Percentiles rank a stretch among this genome's conserved stretches.
phyloP scores from a whole-genome alignment of 1,140 invertebrate species.

The Pissodes strobi region DNA sequence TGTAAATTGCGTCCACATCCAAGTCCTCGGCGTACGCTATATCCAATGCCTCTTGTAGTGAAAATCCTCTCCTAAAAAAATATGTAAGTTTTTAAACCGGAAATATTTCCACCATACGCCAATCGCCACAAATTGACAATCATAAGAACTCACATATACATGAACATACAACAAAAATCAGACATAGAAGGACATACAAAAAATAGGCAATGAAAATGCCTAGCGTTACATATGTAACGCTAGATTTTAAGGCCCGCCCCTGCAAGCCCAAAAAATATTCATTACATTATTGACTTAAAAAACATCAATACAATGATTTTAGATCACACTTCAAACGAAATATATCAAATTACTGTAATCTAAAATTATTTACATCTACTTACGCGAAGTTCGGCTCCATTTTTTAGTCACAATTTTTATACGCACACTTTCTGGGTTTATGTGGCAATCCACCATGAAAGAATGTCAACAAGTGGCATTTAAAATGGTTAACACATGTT shows the following conservation, averaged over 20 bases:
- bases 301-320: too few species aligned
- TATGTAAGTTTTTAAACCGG: not conserved
- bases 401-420: conserved; percentile 1
- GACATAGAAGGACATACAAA: too few species aligned
- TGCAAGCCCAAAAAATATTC: conserved; percentile 2
- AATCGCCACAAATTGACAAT: not conserved
- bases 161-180: not conserved
- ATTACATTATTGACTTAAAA: conserved; percentile 9
- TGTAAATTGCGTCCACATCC: too few species aligned
- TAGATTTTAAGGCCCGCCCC: conserved; percentile 2
- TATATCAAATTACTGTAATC: conserved; percentile 2
- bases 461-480: not conserved
- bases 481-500: conserved; percentile 6
- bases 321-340: conserved; percentile 1
- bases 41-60: too few species aligned
- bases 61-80: conserved; percentile 6
- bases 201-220: too few species aligned
- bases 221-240: not conserved
- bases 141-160: not conserved
- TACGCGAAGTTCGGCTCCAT: conserved; percentile 2
- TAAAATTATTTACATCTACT: not conserved
- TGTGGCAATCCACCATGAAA: conserved; percentile 1
- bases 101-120: conserved; percentile 1
- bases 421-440: not conserved
- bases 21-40: too few species aligned